Percentiles rank a stretch among this genome's conserved stretches.
phyloP scores from a whole-genome alignment of 2,888 invertebrate genomes.

The Piscicola geometra region DNA sequence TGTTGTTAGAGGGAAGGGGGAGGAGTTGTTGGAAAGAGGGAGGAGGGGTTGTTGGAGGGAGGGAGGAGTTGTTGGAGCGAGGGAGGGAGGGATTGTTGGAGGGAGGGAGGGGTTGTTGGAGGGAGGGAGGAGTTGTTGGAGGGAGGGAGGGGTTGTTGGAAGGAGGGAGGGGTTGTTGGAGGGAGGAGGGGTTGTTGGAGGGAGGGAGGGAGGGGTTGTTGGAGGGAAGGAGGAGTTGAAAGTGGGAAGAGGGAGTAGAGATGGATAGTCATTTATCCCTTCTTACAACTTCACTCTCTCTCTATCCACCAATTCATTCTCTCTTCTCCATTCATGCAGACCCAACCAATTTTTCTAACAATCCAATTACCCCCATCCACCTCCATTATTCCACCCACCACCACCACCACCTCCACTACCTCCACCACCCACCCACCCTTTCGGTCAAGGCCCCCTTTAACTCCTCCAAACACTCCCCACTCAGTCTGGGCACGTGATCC shows the following conservation, averaged over 20 bases:
- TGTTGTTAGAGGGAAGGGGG: too few relatives aligned
- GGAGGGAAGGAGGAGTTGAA: not conserved
- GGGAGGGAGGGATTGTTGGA: too few relatives aligned
- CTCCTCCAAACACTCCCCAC: constrained; percentile 84
- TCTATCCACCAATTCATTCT: not conserved
- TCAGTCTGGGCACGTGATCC: constrained; percentile 70
- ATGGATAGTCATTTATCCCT: not conserved
- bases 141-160: too few relatives aligned
- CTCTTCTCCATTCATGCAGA: not conserved
- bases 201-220: not conserved
- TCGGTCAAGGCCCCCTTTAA: constrained; percentile 83
- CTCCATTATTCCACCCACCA: not conserved
- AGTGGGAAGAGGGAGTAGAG: not conserved
- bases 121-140: too few relatives aligned
- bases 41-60: constrained; percentile 41
- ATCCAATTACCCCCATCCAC: not conserved
- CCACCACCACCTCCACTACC: not conserved
- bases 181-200: too few relatives aligned
- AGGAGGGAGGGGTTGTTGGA: too few relatives aligned
- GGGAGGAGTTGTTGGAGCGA: not conserved
- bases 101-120: too few relatives aligned
- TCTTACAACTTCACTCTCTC: not conserved
- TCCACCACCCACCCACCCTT: constrained; percentile 53
- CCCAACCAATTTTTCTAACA: not conserved
- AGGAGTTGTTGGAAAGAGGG: too few relatives aligned